A percentile compares a stretch with the other conserved stretches of the same genome.
Conservation (phyloP, 2,888 invertebrate species). For the Platypus cylindrus region DNA sequence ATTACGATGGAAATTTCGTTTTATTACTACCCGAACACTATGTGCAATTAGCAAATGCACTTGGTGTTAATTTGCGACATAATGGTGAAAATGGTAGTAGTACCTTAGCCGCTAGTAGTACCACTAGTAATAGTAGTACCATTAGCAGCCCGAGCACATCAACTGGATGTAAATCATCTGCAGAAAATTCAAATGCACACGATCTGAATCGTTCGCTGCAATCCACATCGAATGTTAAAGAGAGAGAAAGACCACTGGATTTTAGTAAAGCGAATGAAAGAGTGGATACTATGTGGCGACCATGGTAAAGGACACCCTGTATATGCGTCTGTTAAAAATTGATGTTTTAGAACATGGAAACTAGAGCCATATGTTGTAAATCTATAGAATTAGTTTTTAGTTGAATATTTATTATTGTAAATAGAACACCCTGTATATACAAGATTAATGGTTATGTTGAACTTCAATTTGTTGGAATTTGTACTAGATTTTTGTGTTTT, state of each 20-base stretch:
- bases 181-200: slow-evolving; percentile 12
- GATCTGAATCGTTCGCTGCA: slow-evolving; percentile 10
- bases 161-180: slow-evolving; percentile 16
- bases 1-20: slow-evolving; percentile 48
- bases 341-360: too few relatives aligned
- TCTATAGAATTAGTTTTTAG: too few relatives aligned
- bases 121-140: too few relatives aligned
- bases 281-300: slow-evolving; percentile 40
- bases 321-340: too few relatives aligned
- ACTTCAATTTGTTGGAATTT: too few relatives aligned
- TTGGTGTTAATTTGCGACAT: slow-evolving; percentile 33
- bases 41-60: slow-evolving; percentile 43
- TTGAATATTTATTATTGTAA: too few relatives aligned
- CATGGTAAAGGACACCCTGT: slow-evolving; percentile 35
- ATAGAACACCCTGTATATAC: too few relatives aligned
- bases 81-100: slow-evolving; percentile 21
- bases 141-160: slow-evolving; percentile 21
- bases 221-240: slow-evolving; percentile 12
- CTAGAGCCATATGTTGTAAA: too few relatives aligned
- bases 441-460: too few relatives aligned
- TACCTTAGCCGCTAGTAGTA: too few relatives aligned
- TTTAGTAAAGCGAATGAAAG: slow-evolving; percentile 31
- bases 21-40: slow-evolving; percentile 49
- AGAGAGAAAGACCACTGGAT: slow-evolving; percentile 37
- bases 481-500: too few relatives aligned